phyloP scores from a whole-genome alignment of 2,888 invertebrate species.

The Epinotia demarniana region DNA sequence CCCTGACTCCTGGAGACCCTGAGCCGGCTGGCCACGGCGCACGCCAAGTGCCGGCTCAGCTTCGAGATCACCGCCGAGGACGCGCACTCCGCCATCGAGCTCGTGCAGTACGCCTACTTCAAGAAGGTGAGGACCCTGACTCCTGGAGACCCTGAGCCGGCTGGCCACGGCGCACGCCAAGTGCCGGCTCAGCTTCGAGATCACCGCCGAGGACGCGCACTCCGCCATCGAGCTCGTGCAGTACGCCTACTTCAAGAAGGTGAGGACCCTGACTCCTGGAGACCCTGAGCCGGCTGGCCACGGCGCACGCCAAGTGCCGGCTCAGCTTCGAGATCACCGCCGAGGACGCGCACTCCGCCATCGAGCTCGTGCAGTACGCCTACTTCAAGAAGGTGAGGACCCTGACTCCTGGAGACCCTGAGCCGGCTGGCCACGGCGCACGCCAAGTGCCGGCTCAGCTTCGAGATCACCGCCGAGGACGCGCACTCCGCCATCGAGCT shows the following conservation, averaged over 20 bases:
- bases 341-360: too few relatives aligned
- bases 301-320: too few relatives aligned
- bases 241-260: slow-evolving; percentile 98
- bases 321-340: too few relatives aligned
- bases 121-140: slow-evolving; percentile 74
- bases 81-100: slow-evolving; percentile 95
- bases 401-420: slow-evolving; percentile 76
- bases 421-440: too few relatives aligned
- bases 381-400: too few relatives aligned
- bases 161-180: slow-evolving; percentile 99
- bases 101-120: slow-evolving; percentile 98
- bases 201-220: slow-evolving; percentile 93
- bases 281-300: too few relatives aligned
- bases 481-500: slow-evolving; percentile 96
- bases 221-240: slow-evolving; percentile 97
- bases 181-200: slow-evolving; percentile 94
- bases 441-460: slow-evolving; percentile 54
- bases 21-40: too few relatives aligned
- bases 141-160: slow-evolving; percentile 83
- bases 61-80: slow-evolving; percentile 93
- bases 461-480: slow-evolving; percentile 92
- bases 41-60: not conserved
- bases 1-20: slow-evolving; percentile 76
- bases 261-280: slow-evolving; percentile 57
- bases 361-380: too few relatives aligned